Conservation (phyloP, 2,113 vertebrate genomes). For the Seriola rivoliana region DNA sequence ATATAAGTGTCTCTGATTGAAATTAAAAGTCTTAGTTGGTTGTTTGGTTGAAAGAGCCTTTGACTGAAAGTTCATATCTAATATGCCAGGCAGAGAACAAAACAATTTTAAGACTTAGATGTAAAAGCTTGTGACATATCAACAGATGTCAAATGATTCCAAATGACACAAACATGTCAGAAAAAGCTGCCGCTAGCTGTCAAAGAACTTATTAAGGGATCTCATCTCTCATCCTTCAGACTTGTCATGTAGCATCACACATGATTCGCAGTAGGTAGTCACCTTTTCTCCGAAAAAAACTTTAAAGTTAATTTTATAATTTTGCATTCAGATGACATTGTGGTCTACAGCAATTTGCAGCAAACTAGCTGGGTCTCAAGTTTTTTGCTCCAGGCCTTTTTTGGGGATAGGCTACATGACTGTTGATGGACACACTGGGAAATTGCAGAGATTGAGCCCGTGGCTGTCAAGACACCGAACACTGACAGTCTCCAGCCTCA, state of each 20-base stretch:
- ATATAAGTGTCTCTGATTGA: no score
- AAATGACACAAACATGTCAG: constrained; percentile 14
- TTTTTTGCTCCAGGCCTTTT: constrained; percentile 18
- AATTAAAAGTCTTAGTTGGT: no score
- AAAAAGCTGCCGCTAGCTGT: constrained; percentile 34
- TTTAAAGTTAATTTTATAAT: background rate
- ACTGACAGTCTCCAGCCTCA: constrained; percentile 18
- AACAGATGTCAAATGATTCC: constrained; percentile 7
- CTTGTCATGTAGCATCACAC: background rate
- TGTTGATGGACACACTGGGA: constrained; percentile 51
- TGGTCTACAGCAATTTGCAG: background rate
- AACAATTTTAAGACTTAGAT: constrained; percentile 12
- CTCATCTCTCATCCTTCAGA: constrained; percentile 15
- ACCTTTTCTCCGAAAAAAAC: background rate
- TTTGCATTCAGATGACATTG: background rate
- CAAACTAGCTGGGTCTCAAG: background rate
- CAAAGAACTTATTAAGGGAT: constrained; percentile 10
- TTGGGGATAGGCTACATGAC: constrained; percentile 14
- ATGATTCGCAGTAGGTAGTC: background rate
- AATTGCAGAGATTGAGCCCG: constrained; percentile 51
- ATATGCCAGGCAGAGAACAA: background rate
- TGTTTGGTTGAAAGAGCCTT: background rate
- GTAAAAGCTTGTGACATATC: constrained; percentile 39
- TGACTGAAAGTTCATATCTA: background rate
- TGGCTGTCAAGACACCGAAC: constrained; percentile 8